A percentile compares a stretch with the other conserved stretches of the same genome.
These are phyloP conservation scores for Silurus asotus DNA, from an alignment of 2,113 vertebrate species.

Conservation along the genomic window DNA sequence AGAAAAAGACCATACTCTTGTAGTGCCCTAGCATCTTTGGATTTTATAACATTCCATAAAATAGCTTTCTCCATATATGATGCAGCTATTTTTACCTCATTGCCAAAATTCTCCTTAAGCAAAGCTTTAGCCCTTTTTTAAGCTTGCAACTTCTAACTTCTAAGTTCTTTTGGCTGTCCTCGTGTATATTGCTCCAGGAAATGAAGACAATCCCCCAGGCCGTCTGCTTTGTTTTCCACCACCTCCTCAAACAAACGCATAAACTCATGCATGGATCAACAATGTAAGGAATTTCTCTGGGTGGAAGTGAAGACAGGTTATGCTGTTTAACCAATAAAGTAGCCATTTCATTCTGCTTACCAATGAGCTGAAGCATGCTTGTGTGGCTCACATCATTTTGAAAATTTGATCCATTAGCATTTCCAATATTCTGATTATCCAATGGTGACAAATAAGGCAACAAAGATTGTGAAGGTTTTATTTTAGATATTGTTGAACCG, in stretches of 20 bases:
- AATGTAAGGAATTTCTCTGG: background rate
- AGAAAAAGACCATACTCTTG: background rate
- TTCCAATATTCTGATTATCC: too few species aligned
- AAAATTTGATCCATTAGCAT: too few species aligned
- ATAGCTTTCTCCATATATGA: background rate
- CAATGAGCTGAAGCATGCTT: background rate
- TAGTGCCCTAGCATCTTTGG: background rate
- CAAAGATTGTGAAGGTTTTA: too few species aligned
- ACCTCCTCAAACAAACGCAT: background rate
- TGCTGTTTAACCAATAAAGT: background rate
- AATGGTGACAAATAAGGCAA: too few species aligned
- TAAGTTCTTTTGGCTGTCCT: background rate
- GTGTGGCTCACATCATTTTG: too few species aligned
- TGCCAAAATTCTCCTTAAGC: background rate
- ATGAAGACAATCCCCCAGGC: background rate
- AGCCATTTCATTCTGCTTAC: background rate
- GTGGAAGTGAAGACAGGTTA: background rate
- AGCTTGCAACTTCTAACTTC: background rate
- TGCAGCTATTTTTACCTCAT: background rate
- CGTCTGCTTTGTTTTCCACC: background rate
- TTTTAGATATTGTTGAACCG: too few species aligned
- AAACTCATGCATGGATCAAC: background rate
- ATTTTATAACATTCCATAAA: background rate
- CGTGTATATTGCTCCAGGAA: background rate
- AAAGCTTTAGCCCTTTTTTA: background rate